Conservation (phyloP, 2,797 vertebrate species). For the Molossus molossus region DNA sequence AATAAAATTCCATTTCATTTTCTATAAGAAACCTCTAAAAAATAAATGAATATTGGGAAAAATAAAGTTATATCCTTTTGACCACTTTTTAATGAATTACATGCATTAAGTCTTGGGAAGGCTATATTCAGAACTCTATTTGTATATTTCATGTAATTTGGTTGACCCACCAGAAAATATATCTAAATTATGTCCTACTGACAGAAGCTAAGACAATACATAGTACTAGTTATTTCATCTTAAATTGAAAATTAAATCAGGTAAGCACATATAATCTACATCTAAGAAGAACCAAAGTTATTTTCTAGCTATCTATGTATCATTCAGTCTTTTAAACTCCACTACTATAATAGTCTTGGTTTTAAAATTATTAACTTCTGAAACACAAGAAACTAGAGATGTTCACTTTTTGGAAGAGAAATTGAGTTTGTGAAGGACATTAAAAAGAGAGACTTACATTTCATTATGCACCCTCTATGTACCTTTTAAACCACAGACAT, state of each 20-base stretch:
- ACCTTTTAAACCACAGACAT: conserved; percentile 16
- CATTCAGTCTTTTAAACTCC: conserved; percentile 42
- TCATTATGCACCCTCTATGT: not conserved
- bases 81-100: conserved; percentile 60
- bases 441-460: conserved; percentile 39
- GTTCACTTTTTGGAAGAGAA: not conserved
- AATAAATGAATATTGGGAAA: conserved; percentile 47
- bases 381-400: conserved; percentile 34
- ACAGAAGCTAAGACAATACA: conserved; percentile 22
- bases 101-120: not conserved
- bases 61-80: conserved; percentile 37
- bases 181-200: not conserved
- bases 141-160: conserved; percentile 52
- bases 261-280: conserved; percentile 31
- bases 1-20: conserved; percentile 41
- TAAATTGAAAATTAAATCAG: conserved; percentile 63
- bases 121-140: conserved; percentile 25
- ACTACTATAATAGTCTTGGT: not conserved
- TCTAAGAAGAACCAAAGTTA: conserved; percentile 63
- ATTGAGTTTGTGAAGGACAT: not conserved
- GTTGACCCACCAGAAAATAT: conserved; percentile 27
- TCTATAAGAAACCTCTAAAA: not conserved
- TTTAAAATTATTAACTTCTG: conserved; percentile 35
- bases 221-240: conserved; percentile 7
- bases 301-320: not conserved